A percentile compares a stretch with the other conserved stretches of the same genome.
phyloP scores from a whole-genome alignment of 2,113 vertebrate genomes.

The Circaetus cinerascens region DNA sequence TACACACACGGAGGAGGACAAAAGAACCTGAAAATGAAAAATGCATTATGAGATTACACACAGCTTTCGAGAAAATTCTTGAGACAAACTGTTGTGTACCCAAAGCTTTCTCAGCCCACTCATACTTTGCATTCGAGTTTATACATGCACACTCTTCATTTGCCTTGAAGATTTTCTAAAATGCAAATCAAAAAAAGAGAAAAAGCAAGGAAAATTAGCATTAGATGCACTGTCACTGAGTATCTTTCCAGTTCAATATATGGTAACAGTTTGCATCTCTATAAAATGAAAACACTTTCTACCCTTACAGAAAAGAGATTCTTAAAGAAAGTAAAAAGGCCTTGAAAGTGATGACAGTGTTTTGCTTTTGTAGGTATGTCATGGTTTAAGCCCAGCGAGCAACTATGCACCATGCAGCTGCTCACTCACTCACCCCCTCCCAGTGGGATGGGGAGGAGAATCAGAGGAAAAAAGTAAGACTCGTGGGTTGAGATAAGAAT shows the following conservation, averaged over 20 bases:
- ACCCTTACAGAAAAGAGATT: not conserved
- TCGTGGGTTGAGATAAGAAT: too few relatives aligned
- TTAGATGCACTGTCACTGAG: not conserved
- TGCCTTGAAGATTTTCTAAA: not conserved
- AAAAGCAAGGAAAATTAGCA: not conserved
- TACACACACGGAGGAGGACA: constrained; percentile 98
- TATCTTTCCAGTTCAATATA: not conserved
- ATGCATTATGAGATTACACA: not conserved
- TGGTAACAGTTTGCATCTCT: not conserved
- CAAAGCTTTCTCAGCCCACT: not conserved
- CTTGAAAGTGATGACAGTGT: not conserved
- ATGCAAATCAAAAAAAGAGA: not conserved
- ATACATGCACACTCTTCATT: not conserved
- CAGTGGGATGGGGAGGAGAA: too few relatives aligned
- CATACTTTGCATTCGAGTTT: not conserved
- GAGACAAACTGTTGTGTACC: not conserved
- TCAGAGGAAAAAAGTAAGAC: too few relatives aligned
- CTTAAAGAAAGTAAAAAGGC: not conserved
- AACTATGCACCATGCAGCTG: too few relatives aligned
- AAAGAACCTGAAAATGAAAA: constrained; percentile 85
- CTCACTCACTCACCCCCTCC: too few relatives aligned
- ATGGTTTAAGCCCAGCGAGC: too few relatives aligned
- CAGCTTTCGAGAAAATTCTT: not conserved
- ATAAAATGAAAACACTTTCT: not conserved
- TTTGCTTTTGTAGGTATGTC: not conserved